Percentiles rank a stretch among this genome's conserved stretches.
Conservation (phyloP, 2,113 vertebrate species). For the Callaeas wilsoni region DNA sequence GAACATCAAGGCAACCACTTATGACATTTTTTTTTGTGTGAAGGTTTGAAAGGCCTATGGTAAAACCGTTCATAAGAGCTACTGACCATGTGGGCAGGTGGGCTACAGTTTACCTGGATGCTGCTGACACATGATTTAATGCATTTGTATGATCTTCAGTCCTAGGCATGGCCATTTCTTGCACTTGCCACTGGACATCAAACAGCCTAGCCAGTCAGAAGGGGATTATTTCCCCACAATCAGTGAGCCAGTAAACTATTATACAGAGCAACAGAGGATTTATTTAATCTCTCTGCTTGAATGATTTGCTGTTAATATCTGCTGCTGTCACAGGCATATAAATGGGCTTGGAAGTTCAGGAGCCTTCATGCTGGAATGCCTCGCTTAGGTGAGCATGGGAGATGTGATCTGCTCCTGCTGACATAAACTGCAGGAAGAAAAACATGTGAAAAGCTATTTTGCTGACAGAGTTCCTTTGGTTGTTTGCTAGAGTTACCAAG, state of each 20-base stretch:
- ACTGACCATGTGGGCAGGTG: background rate
- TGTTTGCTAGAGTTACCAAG: background rate
- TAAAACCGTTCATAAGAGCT: background rate
- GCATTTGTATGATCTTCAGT: background rate
- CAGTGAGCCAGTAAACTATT: background rate
- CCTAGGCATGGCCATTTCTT: background rate
- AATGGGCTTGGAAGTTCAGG: background rate
- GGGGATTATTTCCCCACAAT: background rate
- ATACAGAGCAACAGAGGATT: background rate
- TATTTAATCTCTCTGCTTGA: background rate
- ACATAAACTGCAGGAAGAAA: background rate
- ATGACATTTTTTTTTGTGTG: rapidly evolving
- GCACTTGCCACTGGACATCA: background rate
- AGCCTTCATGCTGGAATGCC: background rate
- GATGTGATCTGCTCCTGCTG: background rate
- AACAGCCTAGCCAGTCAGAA: background rate
- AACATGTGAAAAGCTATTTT: background rate
- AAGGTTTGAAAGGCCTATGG: background rate
- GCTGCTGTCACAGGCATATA: background rate
- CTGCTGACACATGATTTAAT: background rate
- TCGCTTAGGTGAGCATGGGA: background rate
- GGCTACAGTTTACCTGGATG: background rate
- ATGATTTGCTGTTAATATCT: background rate
- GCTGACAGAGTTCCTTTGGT: background rate
- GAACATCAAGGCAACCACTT: background rate